Evolutionary conservation across 2,888 invertebrate species (phyloP).

Genomic region (Petrophora chlorosata): DNA sequence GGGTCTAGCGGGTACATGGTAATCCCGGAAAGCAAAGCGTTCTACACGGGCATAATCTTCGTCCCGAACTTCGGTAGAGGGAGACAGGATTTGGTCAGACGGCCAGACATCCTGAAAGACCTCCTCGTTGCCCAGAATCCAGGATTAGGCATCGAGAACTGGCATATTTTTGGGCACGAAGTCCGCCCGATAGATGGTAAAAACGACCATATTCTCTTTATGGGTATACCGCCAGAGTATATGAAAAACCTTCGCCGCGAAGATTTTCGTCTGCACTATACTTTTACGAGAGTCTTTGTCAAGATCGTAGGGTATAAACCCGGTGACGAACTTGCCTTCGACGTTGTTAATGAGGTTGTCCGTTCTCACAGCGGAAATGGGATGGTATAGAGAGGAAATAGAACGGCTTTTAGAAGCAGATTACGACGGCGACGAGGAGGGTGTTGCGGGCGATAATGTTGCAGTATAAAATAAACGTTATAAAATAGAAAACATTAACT

Average conservation of each 20-base stretch:
- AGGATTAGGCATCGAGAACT: not conserved
- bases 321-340: not conserved
- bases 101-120: not conserved
- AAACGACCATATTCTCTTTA: not conserved
- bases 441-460: not conserved
- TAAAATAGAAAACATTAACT: too few species aligned
- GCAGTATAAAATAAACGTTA: too few species aligned
- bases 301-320: not conserved
- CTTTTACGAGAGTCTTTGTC: not conserved
- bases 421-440: not conserved
- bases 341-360: not conserved
- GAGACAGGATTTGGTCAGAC: not conserved
- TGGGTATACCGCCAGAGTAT: not conserved
- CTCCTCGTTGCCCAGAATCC: not conserved
- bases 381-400: not conserved
- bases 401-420: not conserved
- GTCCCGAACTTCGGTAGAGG: not conserved
- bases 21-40: not conserved
- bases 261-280: not conserved
- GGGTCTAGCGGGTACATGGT: conserved; percentile 1
- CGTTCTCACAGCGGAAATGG: not conserved
- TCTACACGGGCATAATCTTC: not conserved
- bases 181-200: not conserved
- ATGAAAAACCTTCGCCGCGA: not conserved
- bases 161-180: not conserved